Evolutionary conservation across 37 sponge, comb jelly and placozoan genomes (phyloP).

Genomic region (Agelas oroides): DNA sequence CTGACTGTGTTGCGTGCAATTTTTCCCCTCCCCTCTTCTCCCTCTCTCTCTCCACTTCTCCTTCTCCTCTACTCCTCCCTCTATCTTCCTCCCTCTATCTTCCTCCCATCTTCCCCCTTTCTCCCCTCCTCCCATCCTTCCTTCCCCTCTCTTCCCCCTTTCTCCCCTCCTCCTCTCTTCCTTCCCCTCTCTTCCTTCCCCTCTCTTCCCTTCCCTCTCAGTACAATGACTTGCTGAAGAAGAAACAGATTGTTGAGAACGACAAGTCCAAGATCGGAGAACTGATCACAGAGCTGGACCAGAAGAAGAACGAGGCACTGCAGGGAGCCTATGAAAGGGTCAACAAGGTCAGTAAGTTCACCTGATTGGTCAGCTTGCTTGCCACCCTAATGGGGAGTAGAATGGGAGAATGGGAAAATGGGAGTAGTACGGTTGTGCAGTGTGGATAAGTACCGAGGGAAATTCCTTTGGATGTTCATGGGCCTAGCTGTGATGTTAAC

Average conservation of each 20-base stretch:
- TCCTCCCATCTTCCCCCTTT: not conserved
- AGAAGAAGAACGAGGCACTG: conserved; percentile 97
- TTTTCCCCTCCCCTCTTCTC: not conserved
- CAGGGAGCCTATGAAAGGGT: conserved; percentile 85
- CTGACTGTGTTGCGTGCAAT: not conserved
- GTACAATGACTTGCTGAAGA: conserved; percentile 94
- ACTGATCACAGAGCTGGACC: conserved; percentile 91
- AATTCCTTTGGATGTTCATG: too few relatives aligned
- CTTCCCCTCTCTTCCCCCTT: not conserved
- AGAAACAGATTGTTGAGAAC: conserved; percentile 94
- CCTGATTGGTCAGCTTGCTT: too few relatives aligned
- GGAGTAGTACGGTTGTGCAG: too few relatives aligned
- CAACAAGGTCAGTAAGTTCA: conserved; percentile 73
- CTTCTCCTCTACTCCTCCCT: not conserved
- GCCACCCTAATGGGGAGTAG: too few relatives aligned
- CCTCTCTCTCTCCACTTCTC: not conserved
- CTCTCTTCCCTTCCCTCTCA: not conserved
- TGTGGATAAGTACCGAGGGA: too few relatives aligned
- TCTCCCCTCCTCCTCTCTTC: not conserved
- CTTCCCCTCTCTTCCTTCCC: not conserved
- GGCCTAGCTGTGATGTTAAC: too few relatives aligned
- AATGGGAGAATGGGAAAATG: too few relatives aligned
- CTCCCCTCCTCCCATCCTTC: not conserved
- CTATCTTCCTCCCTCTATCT: not conserved
- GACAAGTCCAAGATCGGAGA: conserved; percentile 94